A percentile compares a stretch with the other conserved stretches of the same genome.
Conservation (phyloP, 2,888 invertebrate genomes). For the Drosophila tripunctata region DNA sequence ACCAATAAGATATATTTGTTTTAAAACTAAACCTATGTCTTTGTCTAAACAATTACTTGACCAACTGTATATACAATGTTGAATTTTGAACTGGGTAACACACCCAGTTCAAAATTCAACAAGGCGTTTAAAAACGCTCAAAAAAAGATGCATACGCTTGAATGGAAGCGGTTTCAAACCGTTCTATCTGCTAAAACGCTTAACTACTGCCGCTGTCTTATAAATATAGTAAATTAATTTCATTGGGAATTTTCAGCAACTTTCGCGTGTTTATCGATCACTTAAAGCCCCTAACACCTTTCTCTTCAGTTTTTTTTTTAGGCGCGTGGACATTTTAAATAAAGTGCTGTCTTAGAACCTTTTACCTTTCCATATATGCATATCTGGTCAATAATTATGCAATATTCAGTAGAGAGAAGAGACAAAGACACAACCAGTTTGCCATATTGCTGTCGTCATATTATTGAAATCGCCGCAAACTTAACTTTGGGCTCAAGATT, state of each 20-base stretch:
- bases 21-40: background rate
- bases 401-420: conserved; percentile 37
- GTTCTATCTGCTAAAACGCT: conserved; percentile 5
- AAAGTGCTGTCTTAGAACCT: conserved; percentile 52
- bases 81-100: conserved; percentile 15
- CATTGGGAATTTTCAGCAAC: conserved; percentile 50
- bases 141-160: conserved; percentile 16
- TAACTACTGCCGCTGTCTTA: conserved; percentile 26
- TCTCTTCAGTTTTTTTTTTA: background rate
- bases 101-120: too few species aligned
- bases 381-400: conserved; percentile 63
- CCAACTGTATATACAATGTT: background rate
- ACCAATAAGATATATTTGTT: background rate
- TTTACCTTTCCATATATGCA: conserved; percentile 25
- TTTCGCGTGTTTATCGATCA: conserved; percentile 39
- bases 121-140: conserved; percentile 55
- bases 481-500: conserved; percentile 69
- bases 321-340: conserved; percentile 45
- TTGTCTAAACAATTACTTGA: background rate
- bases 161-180: conserved; percentile 3
- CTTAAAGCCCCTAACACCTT: background rate
- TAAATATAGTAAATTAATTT: conserved; percentile 66
- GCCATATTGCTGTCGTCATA: conserved; percentile 67
- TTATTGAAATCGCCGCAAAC: conserved; percentile 62
- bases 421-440: conserved; percentile 68